These are phyloP conservation scores for Carlito syrichta DNA, from an alignment of 2,113 vertebrate genomes.

Conservation along the genomic window DNA sequence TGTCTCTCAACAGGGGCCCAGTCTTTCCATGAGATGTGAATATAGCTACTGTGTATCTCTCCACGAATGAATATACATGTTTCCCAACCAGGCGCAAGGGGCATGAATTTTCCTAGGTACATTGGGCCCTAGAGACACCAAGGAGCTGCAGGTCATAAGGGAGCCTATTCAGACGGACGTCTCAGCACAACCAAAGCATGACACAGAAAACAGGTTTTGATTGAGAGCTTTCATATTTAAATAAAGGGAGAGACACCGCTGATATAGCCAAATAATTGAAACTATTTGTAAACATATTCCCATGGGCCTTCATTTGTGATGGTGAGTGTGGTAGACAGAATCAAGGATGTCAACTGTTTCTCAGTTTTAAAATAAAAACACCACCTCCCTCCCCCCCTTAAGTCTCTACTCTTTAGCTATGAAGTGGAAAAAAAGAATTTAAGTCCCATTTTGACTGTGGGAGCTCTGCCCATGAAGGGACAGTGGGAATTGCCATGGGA, in stretches of 20 bases:
- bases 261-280: constrained; percentile 2
- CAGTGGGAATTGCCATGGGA: not conserved
- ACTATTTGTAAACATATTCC: not conserved
- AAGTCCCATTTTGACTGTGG: not conserved
- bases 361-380: not conserved
- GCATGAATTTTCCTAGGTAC: not conserved
- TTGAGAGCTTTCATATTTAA: not conserved
- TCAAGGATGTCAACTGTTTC: not conserved
- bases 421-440: not conserved
- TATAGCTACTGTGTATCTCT: not conserved
- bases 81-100: not conserved
- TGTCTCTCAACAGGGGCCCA: not conserved
- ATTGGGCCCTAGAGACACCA: not conserved
- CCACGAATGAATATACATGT: not conserved
- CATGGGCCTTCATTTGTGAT: not conserved
- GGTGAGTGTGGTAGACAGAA: not conserved
- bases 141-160: not conserved
- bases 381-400: no score
- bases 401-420: not conserved
- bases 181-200: not conserved
- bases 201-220: not conserved
- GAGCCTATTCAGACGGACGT: not conserved
- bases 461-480: not conserved
- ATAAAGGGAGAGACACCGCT: not conserved
- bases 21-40: not conserved